A percentile compares a stretch with the other conserved stretches of the same genome.
These are phyloP conservation scores for Nematostella vectensis DNA, from an alignment of 92 coral and sea anemone species.

Conservation along the genomic window DNA sequence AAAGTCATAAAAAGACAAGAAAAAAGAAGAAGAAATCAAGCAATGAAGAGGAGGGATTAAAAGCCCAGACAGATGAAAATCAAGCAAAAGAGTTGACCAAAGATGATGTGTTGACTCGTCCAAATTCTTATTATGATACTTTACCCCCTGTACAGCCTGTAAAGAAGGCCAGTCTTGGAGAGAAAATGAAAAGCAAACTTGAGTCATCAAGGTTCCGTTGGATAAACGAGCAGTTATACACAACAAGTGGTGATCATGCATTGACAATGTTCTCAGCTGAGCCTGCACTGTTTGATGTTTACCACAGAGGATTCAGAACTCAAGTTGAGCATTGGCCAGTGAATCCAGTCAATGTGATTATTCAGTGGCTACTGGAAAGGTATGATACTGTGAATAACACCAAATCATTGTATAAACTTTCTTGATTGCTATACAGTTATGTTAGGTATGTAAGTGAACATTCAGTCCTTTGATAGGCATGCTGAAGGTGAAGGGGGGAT, in stretches of 20 bases:
- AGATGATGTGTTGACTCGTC: too few relatives aligned
- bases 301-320: slow-evolving; percentile 80
- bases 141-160: too few relatives aligned
- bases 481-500: too few relatives aligned
- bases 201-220: slow-evolving; percentile 91
- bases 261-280: slow-evolving; percentile 55
- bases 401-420: too few relatives aligned
- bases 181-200: slow-evolving; percentile 67
- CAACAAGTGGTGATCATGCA: slow-evolving; percentile 70
- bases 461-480: not conserved
- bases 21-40: too few relatives aligned
- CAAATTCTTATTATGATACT: too few relatives aligned
- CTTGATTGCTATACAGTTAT: not conserved
- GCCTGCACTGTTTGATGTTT: slow-evolving; percentile 68
- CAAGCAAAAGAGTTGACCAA: too few relatives aligned
- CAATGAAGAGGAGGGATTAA: too few relatives aligned
- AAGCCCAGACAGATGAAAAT: too few relatives aligned
- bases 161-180: slow-evolving; percentile 41
- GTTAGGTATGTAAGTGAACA: not conserved
- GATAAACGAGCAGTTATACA: slow-evolving; percentile 91
- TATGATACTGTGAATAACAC: slow-evolving; percentile 6
- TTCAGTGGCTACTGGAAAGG: slow-evolving; percentile 88
- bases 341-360: slow-evolving; percentile 81
- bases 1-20: too few relatives aligned
- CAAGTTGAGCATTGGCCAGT: slow-evolving; percentile 95